phyloP scores from a whole-genome alignment of 2,797 vertebrate species.

The Liasis olivaceus region DNA sequence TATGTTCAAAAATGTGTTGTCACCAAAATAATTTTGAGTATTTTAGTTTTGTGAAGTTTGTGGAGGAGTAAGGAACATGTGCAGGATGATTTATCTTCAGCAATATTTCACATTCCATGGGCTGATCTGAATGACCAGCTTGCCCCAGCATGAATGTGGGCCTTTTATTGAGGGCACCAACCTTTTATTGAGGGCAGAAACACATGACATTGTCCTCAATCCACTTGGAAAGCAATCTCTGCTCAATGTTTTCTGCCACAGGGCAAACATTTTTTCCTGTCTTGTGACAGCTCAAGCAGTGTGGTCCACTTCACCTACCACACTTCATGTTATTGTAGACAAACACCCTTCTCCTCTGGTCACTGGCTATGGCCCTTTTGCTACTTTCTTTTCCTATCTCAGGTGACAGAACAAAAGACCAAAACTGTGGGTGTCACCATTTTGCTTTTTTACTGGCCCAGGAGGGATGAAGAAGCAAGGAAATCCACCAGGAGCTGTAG shows the following conservation, averaged over 20 bases:
- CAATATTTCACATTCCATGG: too few relatives aligned
- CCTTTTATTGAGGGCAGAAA: too few relatives aligned
- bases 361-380: neutral
- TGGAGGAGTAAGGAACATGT: neutral
- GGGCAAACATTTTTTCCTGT: too few relatives aligned
- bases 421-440: neutral
- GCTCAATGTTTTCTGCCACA: too few relatives aligned
- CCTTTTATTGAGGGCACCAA: too few relatives aligned
- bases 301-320: neutral
- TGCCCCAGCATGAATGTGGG: too few relatives aligned
- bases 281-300: neutral
- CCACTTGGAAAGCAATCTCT: too few relatives aligned
- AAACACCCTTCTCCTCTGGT: neutral
- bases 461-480: neutral
- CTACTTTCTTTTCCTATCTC: neutral
- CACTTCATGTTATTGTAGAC: neutral
- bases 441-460: neutral
- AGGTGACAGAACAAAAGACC: neutral
- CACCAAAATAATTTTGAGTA: neutral
- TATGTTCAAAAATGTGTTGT: neutral
- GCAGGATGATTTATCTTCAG: neutral
- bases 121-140: too few relatives aligned
- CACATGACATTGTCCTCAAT: too few relatives aligned
- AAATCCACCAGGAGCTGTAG: neutral
- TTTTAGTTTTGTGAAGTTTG: neutral